Evolutionary conservation across 2,797 vertebrate genomes (phyloP), one percentile per base, ranked within the genome.

Genomic region (Odontamblyopus rebecca): DNA sequence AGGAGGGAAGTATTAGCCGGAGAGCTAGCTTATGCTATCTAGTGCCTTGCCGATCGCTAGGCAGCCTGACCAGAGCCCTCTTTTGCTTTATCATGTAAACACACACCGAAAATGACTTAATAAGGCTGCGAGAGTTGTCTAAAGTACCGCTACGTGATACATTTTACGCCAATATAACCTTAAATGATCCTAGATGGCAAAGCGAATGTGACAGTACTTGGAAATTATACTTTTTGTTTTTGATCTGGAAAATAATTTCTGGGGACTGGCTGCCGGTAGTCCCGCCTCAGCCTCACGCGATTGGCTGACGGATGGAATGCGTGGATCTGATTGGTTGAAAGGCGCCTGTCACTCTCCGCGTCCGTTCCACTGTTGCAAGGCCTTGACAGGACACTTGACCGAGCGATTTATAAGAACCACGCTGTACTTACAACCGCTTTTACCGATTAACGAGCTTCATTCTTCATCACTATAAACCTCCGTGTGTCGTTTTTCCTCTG

Each of bases 71-170:
- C 74, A 81, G 75, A 85, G 82, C 84, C 75, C 71, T 86, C 73
- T 90, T 89, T 88, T 88, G 89, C 89, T 89, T 91, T 85, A 93
- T 93, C 91, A 93, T 93, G 90, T 93, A 92, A 93, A 93, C 91
- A 93, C 76, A 74, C 72, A 63, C 69, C 32, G 13, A 77, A 87
- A 80, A 85, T 44, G 38, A 66, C 80, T 71, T 80, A 80, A 4
- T 81, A 0, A 19, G 62, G 11, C 27, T 53, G 6, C 67, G 44
- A 79, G 81, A 86, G 75, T 80, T 38, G 18, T 68, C 61, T 74
- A 79, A 91, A 89, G 85, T 86, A 8, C 11, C 65, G 53, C 8
- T 27, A 53, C 7, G 62, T 9, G 32, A n/a, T 76, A 18, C 50
- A 53, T 65, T 70, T 54, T 13, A 5, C 2, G 27, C 27, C 26